Evolutionary conservation across 2,113 vertebrate species (phyloP).

Genomic region (Phrynosoma blainvillii): DNA sequence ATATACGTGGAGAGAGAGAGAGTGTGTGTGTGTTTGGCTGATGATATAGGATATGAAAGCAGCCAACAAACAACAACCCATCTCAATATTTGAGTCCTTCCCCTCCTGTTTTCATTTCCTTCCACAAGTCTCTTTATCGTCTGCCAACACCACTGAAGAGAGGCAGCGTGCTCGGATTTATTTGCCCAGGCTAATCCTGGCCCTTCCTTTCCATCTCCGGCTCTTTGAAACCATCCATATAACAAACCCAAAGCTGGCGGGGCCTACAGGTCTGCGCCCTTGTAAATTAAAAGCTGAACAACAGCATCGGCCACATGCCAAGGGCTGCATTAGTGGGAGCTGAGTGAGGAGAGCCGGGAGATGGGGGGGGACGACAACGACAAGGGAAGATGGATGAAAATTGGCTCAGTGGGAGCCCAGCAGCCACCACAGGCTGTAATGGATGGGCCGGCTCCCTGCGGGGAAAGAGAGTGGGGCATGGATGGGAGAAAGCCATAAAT

Average conservation of each 20-base stretch:
- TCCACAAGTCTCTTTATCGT: conserved; percentile 22
- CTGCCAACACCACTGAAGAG: conserved; percentile 13
- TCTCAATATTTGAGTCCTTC: neutral
- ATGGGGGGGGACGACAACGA: neutral
- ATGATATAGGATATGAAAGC: neutral
- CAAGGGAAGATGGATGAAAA: conserved; percentile 39
- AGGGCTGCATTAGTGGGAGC: conserved; percentile 32
- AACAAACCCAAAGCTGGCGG: conserved; percentile 15
- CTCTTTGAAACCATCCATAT: conserved; percentile 33
- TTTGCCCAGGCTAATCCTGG: conserved; percentile 12
- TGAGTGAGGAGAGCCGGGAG: conserved; percentile 1
- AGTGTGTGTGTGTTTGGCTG: neutral
- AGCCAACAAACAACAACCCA: neutral
- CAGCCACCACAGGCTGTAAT: conserved; percentile 30
- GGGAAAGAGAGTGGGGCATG: conserved; percentile 11
- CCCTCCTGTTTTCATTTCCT: neutral
- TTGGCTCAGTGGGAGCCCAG: conserved; percentile 32
- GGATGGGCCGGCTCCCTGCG: conserved; percentile 29
- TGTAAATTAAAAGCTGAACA: conserved; percentile 43
- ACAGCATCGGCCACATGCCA: conserved; percentile 20
- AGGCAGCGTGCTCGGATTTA: conserved; percentile 4
- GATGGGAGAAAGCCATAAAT: conserved; percentile 38
- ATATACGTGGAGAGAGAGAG: no score
- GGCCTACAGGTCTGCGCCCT: conserved; percentile 26
- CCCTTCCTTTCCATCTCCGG: conserved; percentile 29